Percentiles rank a stretch among this genome's conserved stretches.
Conservation (phyloP, 2,888 invertebrate genomes). For the Synergus laeviventris region DNA sequence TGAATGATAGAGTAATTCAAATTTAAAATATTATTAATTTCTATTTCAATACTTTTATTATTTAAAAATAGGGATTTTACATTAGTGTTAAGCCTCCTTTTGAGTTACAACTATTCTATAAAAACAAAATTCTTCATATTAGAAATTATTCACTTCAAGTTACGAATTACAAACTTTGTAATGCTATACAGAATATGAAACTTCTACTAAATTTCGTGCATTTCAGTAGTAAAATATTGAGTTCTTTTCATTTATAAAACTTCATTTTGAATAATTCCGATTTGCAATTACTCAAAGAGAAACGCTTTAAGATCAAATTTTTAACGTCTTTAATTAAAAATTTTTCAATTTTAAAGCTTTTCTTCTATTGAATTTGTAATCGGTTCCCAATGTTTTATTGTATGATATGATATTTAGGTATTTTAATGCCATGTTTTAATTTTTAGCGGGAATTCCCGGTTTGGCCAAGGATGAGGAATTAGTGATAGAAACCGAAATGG, state of each 20-base stretch:
- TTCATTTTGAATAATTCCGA: not conserved
- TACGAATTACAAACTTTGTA: too few relatives aligned
- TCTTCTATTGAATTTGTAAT: conserved; percentile 30
- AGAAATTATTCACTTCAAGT: not conserved
- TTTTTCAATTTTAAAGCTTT: conserved; percentile 48
- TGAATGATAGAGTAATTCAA: too few relatives aligned
- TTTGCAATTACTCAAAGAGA: not conserved
- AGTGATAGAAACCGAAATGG: conserved; percentile 76
- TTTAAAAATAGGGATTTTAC: not conserved
- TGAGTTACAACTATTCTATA: not conserved
- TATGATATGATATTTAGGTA: not conserved
- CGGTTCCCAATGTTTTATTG: conserved; percentile 39
- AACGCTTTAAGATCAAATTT: not conserved
- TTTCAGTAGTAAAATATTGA: not conserved
- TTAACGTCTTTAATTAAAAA: not conserved
- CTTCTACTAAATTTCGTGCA: not conserved
- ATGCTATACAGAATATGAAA: too few relatives aligned
- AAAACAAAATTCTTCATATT: not conserved
- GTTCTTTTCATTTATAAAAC: not conserved
- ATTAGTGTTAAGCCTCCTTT: not conserved
- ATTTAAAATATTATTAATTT: not conserved
- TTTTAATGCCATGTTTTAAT: conserved; percentile 50
- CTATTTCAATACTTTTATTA: not conserved
- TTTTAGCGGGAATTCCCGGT: conserved; percentile 73
- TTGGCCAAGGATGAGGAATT: conserved; percentile 77